Evolutionary conservation across 2,888 invertebrate species (phyloP), one percentile per base, ranked within the genome.

Genomic region (Andrena hattorfiana): DNA sequence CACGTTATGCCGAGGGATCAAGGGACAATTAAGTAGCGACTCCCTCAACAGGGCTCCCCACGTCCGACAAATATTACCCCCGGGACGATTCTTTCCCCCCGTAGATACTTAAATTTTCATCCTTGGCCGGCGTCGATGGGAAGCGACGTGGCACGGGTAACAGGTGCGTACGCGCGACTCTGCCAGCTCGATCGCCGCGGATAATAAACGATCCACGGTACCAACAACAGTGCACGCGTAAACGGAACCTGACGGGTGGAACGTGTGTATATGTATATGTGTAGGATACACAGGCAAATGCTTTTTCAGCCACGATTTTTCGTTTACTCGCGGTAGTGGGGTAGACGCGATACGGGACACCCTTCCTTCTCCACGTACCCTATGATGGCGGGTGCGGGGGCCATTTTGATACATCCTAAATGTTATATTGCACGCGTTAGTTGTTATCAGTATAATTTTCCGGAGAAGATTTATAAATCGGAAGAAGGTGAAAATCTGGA

Each of bases 11-110:
- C 77, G 71, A 60, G 74, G 85, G 69, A 71, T 67, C 59, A 60
- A 72, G 67, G 76, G 75, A 78, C 85, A 87, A 87, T 87, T 83
- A 85, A 83, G 77, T 64, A 28, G n/a, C 72, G 3, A 66, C 63
- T 69, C 75, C 67, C 77, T 66, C 28, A 30, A 32, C 66, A 30
- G 13, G n/a, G 59, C 28, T 23, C 30, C 54, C 26, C 54, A 30
- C n/a, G 59, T 20, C 23, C 56, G 68, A 0, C 28, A 2, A 56
- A 59, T 28, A 35, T 28, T 67, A 66, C 16, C 56, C 56, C 54
- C 73, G 16, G 42, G 56, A 49, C 68, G 49, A 10, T 1, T 64
- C 64, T 35, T 54, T 20, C 30, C 30, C 48, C 30, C 28, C 28
- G 3, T 67, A 10, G 56, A 67, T 20, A 48, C 60, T 69, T 59